Evolutionary conservation across 2,113 vertebrate genomes (phyloP).

Genomic region (Monarcha castaneiventris): DNA sequence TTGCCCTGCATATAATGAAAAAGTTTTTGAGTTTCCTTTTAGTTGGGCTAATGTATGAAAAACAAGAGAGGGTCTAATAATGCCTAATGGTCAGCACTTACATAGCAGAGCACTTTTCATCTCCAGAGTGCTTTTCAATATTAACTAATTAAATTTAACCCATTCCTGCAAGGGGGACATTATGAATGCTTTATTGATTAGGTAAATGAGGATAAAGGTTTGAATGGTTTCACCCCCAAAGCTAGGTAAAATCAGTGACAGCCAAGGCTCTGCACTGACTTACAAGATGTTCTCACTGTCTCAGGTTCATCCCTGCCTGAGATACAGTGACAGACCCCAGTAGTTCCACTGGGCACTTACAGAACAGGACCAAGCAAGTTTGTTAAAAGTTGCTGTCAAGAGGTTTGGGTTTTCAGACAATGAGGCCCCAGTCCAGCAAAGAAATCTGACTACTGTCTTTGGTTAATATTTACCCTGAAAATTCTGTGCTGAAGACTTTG

Average conservation of each 20-base stretch:
- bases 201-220: not conserved
- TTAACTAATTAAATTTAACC: conserved; percentile 43
- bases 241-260: not conserved
- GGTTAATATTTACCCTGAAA: not conserved
- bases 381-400: not conserved
- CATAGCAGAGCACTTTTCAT: not conserved
- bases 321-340: not conserved
- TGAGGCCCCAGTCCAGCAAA: not conserved
- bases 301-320: not conserved
- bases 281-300: not conserved
- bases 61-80: not conserved
- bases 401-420: not conserved
- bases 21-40: conserved; percentile 1
- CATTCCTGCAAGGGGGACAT: not conserved
- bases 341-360: not conserved
- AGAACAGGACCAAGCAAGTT: not conserved
- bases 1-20: not conserved
- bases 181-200: not conserved
- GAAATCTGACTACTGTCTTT: not conserved
- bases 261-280: not conserved
- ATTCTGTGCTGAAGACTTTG: not conserved
- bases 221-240: not conserved
- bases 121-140: conserved; percentile 14
- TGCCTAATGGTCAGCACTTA: not conserved
- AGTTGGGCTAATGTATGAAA: not conserved